Evolutionary conservation across 2,888 invertebrate species (phyloP), one percentile per base, ranked within the genome.

Genomic region (Drosophila ustulata): DNA sequence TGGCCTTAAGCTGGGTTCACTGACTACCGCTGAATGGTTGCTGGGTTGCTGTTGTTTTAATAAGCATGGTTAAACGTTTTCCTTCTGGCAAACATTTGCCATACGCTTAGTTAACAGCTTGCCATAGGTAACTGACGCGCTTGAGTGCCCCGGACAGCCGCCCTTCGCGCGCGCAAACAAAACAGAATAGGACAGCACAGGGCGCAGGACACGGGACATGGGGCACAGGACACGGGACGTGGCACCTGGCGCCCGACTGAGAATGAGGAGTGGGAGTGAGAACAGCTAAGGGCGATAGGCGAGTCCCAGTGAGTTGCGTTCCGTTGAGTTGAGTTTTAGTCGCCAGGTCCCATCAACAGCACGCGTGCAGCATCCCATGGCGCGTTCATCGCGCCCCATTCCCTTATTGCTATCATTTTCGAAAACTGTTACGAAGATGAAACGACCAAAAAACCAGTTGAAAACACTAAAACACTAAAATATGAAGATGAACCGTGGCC

Each of bases 21-120:
- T 79, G 76, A 81, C 66, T 74, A 74, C 49, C 46, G 26, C 57
- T 58, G 53, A 51, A 39, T 45, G 53, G 26, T 46, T 49, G 32
- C 13, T 67, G 34, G 7, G 8, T 3, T 37, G 23, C 70, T 78
- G 74, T 70, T 67, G 76, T 80, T 80, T 72, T 75, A 72, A 79
- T 82, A 82, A 73, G 79, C 85, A 73, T 71, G 64, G 76, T 82
- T 82, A 88, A 84, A 82, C 78, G 86, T 82, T 83, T 82, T 82
- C 73, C 85, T 78, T 80, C 71, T 82, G 86, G 88, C 83, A 88
- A 84, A 86, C 83, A 88, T 88, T 84, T 88, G 78, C 83, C 75
- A 68, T 86, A 70, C 75, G 89, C 87, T 88, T 88, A 86, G 88
- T 88, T 88, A 88, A 88, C 83, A 83, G 88, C 88, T 78, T 87